A percentile compares a stretch with the other conserved stretches of the same genome.
Conservation (phyloP, 2,113 vertebrate species). For the Odocoileus hemionus region DNA sequence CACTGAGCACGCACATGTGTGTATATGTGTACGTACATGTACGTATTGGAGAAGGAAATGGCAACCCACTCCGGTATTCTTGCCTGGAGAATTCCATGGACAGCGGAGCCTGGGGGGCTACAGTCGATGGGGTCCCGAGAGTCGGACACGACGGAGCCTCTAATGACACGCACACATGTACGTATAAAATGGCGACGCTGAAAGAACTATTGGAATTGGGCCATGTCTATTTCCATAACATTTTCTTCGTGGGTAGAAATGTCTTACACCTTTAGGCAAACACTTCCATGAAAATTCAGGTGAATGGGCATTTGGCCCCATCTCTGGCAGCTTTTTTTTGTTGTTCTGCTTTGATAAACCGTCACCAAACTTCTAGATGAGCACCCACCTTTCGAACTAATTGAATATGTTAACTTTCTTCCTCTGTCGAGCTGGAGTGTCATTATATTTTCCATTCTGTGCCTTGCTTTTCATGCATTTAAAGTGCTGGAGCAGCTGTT, state of each 20-base stretch:
- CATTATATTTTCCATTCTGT: conserved; percentile 45
- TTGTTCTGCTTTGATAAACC: not conserved
- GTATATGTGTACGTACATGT: not conserved
- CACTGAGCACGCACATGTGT: rapidly evolving
- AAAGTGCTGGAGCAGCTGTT: conserved; percentile 61
- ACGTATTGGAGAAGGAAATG: not conserved
- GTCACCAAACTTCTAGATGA: conserved; percentile 32
- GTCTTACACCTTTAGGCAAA: not conserved
- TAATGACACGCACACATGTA: not conserved
- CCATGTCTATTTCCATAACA: not conserved
- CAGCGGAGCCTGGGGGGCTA: not conserved
- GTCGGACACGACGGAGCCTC: rapidly evolving
- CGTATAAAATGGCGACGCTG: not conserved
- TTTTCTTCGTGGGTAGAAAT: not conserved
- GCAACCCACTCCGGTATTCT: not conserved
- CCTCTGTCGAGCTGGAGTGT: not conserved
- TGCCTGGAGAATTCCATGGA: not conserved
- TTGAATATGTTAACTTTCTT: conserved; percentile 51
- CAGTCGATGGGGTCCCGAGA: not conserved
- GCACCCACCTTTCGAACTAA: not conserved
- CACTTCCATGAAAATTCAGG: not conserved
- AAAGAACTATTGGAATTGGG: not conserved
- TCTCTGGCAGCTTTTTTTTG: not conserved
- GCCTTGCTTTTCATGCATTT: conserved; percentile 21
- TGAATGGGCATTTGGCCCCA: too few species aligned